A percentile compares a stretch with the other conserved stretches of the same genome.
Conservation (phyloP, 2,888 invertebrate species). For the Girardia tigrina region DNA sequence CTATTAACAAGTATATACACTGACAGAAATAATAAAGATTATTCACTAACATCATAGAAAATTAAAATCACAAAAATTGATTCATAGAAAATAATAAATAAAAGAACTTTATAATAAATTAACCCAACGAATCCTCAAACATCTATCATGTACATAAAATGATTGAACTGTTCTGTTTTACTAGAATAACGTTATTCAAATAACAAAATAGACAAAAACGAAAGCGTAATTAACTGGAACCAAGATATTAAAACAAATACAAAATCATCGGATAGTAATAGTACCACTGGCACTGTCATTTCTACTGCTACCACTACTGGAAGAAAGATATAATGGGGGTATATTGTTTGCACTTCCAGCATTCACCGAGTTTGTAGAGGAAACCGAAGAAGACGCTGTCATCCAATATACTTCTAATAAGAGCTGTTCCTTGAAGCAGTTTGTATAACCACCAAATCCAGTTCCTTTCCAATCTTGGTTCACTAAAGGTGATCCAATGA, state of each 20-base stretch:
- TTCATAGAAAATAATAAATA: background rate
- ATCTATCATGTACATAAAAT: background rate
- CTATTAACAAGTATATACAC: background rate
- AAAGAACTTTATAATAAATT: background rate
- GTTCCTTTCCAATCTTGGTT: constrained; percentile 19
- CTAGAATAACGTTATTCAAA: background rate
- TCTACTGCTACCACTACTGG: constrained; percentile 20
- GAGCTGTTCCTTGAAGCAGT: background rate
- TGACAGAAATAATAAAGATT: background rate
- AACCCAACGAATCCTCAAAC: background rate
- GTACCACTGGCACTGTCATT: background rate
- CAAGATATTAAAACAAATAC: background rate
- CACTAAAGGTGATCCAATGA: background rate
- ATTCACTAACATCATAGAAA: constrained; percentile 14
- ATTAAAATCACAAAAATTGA: constrained; percentile 3
- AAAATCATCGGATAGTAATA: constrained; percentile 1
- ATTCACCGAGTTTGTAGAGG: constrained; percentile 11
- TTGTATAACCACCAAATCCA: background rate
- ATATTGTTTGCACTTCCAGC: background rate
- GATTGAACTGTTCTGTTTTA: background rate
- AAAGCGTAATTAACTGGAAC: constrained; percentile 13
- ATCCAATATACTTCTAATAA: constrained; percentile 11
- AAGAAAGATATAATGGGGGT: constrained; percentile 16
- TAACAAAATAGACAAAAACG: constrained; percentile 15
- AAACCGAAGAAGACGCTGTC: background rate